Percentiles rank a stretch among this genome's conserved stretches.
Evolutionary conservation across 2,888 invertebrate species (phyloP).

Genomic region (Nomada fucata): DNA sequence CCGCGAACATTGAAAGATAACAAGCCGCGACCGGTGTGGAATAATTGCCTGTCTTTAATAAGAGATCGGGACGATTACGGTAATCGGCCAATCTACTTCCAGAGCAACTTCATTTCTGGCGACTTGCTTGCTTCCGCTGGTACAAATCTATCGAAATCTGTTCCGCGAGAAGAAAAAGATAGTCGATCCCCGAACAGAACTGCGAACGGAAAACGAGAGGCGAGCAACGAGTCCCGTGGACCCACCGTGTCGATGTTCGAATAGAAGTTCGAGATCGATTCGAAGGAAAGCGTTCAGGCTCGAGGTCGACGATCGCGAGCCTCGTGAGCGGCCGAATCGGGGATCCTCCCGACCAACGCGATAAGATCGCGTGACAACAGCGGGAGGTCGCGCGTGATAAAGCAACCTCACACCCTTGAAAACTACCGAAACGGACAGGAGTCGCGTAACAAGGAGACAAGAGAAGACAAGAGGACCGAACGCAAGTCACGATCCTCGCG

Average conservation of each 20-base stretch:
- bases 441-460: conserved; percentile 69
- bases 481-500: conserved; percentile 68
- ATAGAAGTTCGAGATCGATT: conserved; percentile 1
- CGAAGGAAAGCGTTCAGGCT: background rate
- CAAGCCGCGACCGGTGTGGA: conserved; percentile 14
- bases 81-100: conserved; percentile 5
- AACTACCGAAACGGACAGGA: conserved; percentile 71
- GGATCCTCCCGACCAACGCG: conserved; percentile 47
- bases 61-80: conserved; percentile 30
- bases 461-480: conserved; percentile 60
- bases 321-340: conserved; percentile 35
- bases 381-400: conserved; percentile 78
- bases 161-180: background rate
- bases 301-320: conserved; percentile 14
- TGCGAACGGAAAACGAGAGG: background rate
- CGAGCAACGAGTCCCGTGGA: background rate
- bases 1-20: conserved; percentile 40
- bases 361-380: conserved; percentile 82
- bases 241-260: background rate
- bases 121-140: background rate
- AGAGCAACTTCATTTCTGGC: conserved; percentile 16
- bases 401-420: conserved; percentile 67
- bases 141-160: no score
- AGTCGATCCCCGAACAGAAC: background rate
- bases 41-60: conserved; percentile 39